These are phyloP conservation scores for Ormyrus rosae DNA, from an alignment of 2,888 invertebrate species.

Conservation along the genomic window DNA sequence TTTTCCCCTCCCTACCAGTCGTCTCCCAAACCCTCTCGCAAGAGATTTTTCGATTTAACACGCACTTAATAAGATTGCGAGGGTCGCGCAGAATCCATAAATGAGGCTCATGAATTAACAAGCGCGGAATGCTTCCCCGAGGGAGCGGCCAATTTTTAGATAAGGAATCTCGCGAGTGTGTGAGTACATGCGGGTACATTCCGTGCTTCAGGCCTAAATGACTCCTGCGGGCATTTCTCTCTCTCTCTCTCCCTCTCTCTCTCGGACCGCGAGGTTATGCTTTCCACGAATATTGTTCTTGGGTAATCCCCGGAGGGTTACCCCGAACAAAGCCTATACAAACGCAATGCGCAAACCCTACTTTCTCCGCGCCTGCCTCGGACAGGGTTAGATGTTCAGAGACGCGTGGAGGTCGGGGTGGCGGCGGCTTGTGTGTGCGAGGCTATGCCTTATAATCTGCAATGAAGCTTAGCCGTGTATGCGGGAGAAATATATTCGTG, in stretches of 20 bases:
- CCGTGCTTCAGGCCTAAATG: conserved; percentile 19
- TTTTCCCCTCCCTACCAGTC: too few relatives aligned
- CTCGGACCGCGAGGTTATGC: conserved; percentile 47
- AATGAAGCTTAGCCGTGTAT: too few relatives aligned
- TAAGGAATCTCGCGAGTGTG: conserved; percentile 18
- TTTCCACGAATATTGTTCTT: conserved; percentile 70
- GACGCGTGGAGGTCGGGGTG: too few relatives aligned
- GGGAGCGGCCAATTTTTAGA: conserved; percentile 35
- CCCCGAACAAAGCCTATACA: conserved; percentile 50
- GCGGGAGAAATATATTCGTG: too few relatives aligned
- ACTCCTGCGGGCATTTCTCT: conserved; percentile 35
- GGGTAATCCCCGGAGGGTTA: conserved; percentile 65
- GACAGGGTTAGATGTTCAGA: too few relatives aligned
- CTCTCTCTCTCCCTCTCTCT: background rate
- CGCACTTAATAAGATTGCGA: background rate
- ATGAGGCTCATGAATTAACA: conserved; percentile 14
- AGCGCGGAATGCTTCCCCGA: background rate
- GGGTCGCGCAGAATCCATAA: background rate
- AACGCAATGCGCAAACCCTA: conserved; percentile 43
- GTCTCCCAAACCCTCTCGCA: too few relatives aligned
- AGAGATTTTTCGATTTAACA: background rate
- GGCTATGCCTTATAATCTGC: too few relatives aligned
- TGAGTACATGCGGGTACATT: background rate
- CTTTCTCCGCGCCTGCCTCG: background rate
- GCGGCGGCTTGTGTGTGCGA: too few relatives aligned